Base-by-base conservation (phyloP, 1,140 invertebrate genomes). In the Akabosia matsudoensis region DNA sequence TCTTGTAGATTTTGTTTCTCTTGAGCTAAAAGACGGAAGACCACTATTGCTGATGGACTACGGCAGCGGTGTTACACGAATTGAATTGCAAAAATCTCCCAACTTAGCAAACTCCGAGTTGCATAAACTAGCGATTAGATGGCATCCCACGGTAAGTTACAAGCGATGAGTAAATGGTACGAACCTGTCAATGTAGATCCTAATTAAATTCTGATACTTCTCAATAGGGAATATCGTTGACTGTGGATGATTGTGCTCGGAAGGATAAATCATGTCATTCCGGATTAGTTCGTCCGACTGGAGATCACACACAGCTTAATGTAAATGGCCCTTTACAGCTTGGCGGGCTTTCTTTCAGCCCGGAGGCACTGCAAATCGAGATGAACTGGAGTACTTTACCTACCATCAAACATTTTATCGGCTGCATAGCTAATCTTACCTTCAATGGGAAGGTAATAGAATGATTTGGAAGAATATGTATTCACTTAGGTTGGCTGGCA, bases 251-350 rank as follows among this genome's bases (percentile, higher is more conserved):
- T 1, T 82, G 82, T 70, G 52, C 14, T 1, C 22, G 33, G 45
- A 72, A 74, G 1, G 72, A 78, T 28, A 24, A 64, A 18, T 13
- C 24, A 34, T 83, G 82, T 54, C 82, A 54, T 37, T 64, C 28
- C 2, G n/a, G 3, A 2, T 89, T 87, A 16, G 88, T 88, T 0
- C 70, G 31, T 22, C 92, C 93, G 0, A 87, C 86, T 26, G 91
- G 91, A 0, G 86, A 88, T 1, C 91, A 92, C 52, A 74, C 78
- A n/a, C 88, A 92, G 83, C 85, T 97, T 0, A 96, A 96, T 82
- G 92, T 96, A 0, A 96, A 96, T 83, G 90, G 92, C 0, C 93
- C 94, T 0, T 85, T 97, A 22, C 94, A 97, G 85, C 76, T 97
- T 10, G 96, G 95, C 22, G 95, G 95, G 13, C 88, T 90, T 0